A percentile compares a stretch with the other conserved stretches of the same genome.
phyloP scores from a whole-genome alignment of 2,888 invertebrate genomes.

The Cantharis flavilabris region DNA sequence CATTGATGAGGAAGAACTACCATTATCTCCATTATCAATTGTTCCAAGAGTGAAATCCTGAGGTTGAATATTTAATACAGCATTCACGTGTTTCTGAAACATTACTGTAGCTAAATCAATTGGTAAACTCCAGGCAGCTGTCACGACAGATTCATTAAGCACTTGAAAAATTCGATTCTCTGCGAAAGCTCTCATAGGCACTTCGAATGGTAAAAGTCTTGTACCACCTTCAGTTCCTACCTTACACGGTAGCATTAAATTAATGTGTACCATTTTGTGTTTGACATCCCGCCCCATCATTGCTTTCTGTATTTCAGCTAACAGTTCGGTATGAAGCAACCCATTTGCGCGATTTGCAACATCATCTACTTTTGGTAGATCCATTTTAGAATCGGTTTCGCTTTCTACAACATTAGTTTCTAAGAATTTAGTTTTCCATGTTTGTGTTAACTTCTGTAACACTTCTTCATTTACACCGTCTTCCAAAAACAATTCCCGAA shows the following conservation, averaged over 20 bases:
- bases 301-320: constrained; percentile 36
- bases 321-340: constrained; percentile 34
- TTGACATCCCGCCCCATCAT: constrained; percentile 47
- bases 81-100: constrained; percentile 88
- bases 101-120: constrained; percentile 79
- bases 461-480: constrained; percentile 98
- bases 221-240: constrained; percentile 67
- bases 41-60: constrained; percentile 25
- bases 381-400: background rate
- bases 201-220: constrained; percentile 83
- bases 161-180: constrained; percentile 69
- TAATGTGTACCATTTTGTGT: constrained; percentile 63
- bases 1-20: background rate
- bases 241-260: constrained; percentile 82
- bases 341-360: constrained; percentile 18
- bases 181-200: constrained; percentile 79
- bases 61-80: constrained; percentile 58
- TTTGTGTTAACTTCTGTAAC: constrained; percentile 89
- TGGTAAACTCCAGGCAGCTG: constrained; percentile 87
- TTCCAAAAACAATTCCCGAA: constrained; percentile 92
- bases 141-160: constrained; percentile 84
- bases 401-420: constrained; percentile 83
- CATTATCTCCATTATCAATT: constrained; percentile 30
- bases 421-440: constrained; percentile 89
- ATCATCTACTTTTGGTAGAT: background rate